These are phyloP conservation scores for Tokudaia tokunoshimensis DNA, from an alignment of 2,797 vertebrate genomes.

Conservation along the genomic window DNA sequence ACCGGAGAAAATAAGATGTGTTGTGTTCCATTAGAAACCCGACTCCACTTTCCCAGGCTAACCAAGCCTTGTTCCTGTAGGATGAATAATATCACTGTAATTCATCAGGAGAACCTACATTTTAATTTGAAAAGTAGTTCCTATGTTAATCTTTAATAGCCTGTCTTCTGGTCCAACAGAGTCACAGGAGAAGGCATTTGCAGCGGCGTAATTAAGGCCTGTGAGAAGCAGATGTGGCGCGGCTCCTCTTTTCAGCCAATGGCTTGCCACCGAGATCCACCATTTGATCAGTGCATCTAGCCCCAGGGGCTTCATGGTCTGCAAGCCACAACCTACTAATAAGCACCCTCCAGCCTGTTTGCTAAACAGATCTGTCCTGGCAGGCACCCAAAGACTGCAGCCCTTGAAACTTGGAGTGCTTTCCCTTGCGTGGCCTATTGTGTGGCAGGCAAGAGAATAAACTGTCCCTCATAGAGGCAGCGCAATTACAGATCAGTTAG, in stretches of 20 bases:
- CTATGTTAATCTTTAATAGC: constrained; percentile 88
- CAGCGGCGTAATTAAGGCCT: constrained; percentile 85
- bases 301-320: constrained; percentile 88
- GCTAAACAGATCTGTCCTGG: constrained; percentile 90
- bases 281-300: constrained; percentile 89
- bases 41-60: constrained; percentile 77
- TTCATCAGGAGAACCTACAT: constrained; percentile 82
- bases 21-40: constrained; percentile 79
- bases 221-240: constrained; percentile 81
- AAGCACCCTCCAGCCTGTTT: constrained; percentile 91
- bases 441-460: constrained; percentile 88
- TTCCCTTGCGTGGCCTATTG: constrained; percentile 86
- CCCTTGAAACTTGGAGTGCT: constrained; percentile 89
- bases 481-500: constrained; percentile 88
- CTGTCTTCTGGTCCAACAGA: constrained; percentile 86
- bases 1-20: constrained; percentile 76
- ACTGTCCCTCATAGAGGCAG: constrained; percentile 87
- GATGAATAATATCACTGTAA: constrained; percentile 83
- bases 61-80: constrained; percentile 81
- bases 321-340: constrained; percentile 90
- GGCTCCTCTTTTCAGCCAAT: constrained; percentile 84
- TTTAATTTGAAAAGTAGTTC: constrained; percentile 86
- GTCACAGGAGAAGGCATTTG: constrained; percentile 84
- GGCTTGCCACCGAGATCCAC: constrained; percentile 84
- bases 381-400: constrained; percentile 87